Evolutionary conservation across 1,140 invertebrate species (phyloP).

Genomic region (Heterodera carotae): DNA sequence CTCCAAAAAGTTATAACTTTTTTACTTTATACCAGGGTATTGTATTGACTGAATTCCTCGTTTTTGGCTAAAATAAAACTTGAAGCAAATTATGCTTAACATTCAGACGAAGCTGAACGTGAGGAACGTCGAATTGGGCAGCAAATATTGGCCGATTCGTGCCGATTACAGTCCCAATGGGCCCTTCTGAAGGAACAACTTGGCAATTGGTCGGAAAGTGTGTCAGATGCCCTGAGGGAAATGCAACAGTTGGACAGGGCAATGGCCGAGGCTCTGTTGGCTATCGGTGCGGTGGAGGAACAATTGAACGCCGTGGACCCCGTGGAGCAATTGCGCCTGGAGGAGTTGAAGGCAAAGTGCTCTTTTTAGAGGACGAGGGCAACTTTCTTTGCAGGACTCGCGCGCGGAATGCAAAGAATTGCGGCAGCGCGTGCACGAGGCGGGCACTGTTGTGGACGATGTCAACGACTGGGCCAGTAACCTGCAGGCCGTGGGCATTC

Average conservation of each 20-base stretch:
- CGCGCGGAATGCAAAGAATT: conserved; percentile 43
- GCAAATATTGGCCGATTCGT: conserved; percentile 60
- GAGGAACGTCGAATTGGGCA: conserved; percentile 61
- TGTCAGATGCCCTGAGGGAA: conserved; percentile 51
- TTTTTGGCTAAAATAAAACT: too few relatives aligned
- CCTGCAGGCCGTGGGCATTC: conserved; percentile 54
- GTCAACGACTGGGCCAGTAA: conserved; percentile 62
- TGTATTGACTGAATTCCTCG: too few relatives aligned
- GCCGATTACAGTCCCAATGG: conserved; percentile 55
- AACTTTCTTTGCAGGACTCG: conserved; percentile 36
- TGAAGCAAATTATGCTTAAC: too few relatives aligned
- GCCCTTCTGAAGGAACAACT: conserved; percentile 52
- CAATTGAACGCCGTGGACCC: conserved; percentile 49
- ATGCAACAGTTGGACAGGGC: conserved; percentile 61
- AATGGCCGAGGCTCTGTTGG: conserved; percentile 57
- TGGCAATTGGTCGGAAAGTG: conserved; percentile 45
- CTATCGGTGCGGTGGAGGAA: conserved; percentile 53
- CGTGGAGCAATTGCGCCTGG: conserved; percentile 60
- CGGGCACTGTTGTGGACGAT: conserved; percentile 56
- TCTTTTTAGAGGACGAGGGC: too few relatives aligned
- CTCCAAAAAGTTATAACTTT: conserved; percentile 27
- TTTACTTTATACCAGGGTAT: too few relatives aligned
- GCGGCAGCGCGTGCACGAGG: conserved; percentile 48
- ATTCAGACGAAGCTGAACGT: conserved; percentile 48
- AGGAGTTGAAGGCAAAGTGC: conserved; percentile 50